Base-by-base conservation (phyloP, 2,113 vertebrate species). In the Amazona vittata region DNA sequence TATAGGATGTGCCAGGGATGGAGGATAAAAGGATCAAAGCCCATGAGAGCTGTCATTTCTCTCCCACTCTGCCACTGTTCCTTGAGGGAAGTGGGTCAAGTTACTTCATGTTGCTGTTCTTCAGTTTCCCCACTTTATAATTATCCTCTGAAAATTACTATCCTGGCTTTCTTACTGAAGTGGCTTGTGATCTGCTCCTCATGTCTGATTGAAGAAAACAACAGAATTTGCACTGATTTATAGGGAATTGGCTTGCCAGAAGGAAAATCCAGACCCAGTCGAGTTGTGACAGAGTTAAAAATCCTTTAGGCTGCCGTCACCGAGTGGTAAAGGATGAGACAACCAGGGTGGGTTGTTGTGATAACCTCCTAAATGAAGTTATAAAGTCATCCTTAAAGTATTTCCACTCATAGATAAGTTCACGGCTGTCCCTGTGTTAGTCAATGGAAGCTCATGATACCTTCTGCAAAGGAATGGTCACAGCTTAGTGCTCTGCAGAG, bases 121-220 rank as follows among this genome's bases (percentile, higher is more conserved):
- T 84, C 19, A 35, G 64, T 73, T 50, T 86, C 55, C 46, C 79
- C 15, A 19, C 87, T 86, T 91, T 35, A n/a, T 90, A 96, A 94
- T 94, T 91, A 94, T 55, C 86, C 35, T 55, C 24, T 13, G 60
- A 80, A 79, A 77, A 86, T 90, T 88, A 81, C 94, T 88, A 71
- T 31, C 53, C 78, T 28, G 19, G 8, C 63, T 85, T 88, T 53
- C 29, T 83, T 83, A 80, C 75, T 25, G 22, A 73, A 49, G 53
- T 57, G 43, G 19, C 28, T 49, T 94, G 85, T 80, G 92, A 90
- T 86, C 53, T 70, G 7, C 44, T 83, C 53, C 41, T 91, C 64
- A 75, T 81, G 86, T 35, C 55, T 83, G 71, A 65, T 80, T 43
- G 59, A 88, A 87, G 86, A 87, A 74, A 93, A 59, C 31, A n/a